Percentiles rank a stretch among this genome's conserved stretches.
phyloP scores from a whole-genome alignment of 2,888 invertebrate genomes.

The Drosophila trichaetosa region DNA sequence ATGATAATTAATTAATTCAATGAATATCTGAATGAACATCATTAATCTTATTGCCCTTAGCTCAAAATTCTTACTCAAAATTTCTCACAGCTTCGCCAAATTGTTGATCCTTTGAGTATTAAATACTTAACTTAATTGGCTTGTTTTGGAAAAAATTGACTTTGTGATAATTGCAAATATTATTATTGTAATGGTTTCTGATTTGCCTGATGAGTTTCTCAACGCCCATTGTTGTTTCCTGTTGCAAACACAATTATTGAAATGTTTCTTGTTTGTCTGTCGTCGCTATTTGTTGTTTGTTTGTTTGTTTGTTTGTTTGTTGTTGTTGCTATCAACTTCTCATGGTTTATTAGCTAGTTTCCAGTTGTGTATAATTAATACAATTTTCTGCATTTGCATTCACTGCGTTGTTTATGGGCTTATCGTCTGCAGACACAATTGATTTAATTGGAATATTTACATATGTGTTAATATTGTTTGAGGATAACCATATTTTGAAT shows the following conservation, averaged over 20 bases:
- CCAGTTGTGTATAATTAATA: constrained; percentile 32
- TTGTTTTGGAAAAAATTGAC: constrained; percentile 12
- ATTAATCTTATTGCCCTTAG: constrained; percentile 26
- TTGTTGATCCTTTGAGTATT: constrained; percentile 31
- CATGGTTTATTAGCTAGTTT: constrained; percentile 37
- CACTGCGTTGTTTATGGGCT: background rate
- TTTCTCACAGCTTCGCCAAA: constrained; percentile 7
- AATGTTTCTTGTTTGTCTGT: constrained; percentile 33
- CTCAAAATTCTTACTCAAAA: background rate
- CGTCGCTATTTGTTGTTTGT: constrained; percentile 19
- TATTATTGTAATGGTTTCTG: constrained; percentile 44
- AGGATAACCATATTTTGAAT: background rate
- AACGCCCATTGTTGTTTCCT: constrained; percentile 10
- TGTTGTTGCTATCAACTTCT: constrained; percentile 11
- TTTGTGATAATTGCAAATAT: constrained; percentile 37
- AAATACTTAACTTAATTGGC: constrained; percentile 18
- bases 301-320: background rate
- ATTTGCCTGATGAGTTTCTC: constrained; percentile 30
- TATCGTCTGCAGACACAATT: background rate
- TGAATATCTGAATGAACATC: constrained; percentile 21
- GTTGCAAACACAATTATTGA: constrained; percentile 40
- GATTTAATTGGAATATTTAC: constrained; percentile 8
- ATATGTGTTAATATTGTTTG: constrained; percentile 4
- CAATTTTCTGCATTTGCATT: constrained; percentile 9
- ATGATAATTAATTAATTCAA: constrained; percentile 53